These are phyloP conservation scores for Nasua narica DNA, from an alignment of 2,797 vertebrate species.

Conservation along the genomic window DNA sequence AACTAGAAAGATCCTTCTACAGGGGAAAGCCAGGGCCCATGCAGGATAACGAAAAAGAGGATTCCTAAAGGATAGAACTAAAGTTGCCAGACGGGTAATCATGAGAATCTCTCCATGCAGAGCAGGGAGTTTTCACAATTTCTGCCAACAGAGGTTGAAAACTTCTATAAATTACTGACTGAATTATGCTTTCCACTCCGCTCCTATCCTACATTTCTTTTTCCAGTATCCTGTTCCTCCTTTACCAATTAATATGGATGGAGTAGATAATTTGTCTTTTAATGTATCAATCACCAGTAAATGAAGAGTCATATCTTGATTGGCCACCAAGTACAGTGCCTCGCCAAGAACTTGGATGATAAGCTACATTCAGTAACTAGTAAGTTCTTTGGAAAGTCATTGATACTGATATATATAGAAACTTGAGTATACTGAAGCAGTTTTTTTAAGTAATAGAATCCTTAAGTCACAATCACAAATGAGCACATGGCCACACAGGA, in stretches of 20 bases:
- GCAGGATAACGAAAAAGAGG: not conserved
- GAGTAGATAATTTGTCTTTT: not conserved
- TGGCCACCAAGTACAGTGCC: not conserved
- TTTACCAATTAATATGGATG: not conserved
- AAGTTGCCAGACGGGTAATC: not conserved
- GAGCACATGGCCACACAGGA: not conserved
- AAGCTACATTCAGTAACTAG: not conserved
- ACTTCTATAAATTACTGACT: not conserved
- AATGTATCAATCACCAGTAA: not conserved
- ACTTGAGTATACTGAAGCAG: not conserved
- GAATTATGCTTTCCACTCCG: not conserved
- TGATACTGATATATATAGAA: not conserved
- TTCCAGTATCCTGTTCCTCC: not conserved
- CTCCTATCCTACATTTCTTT: accelerated
- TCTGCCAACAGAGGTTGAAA: not conserved
- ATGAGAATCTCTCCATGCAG: not conserved
- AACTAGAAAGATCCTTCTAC: not conserved
- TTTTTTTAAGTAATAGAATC: not conserved
- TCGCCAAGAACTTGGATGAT: not conserved
- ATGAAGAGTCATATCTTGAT: not conserved
- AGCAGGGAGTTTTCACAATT: not conserved
- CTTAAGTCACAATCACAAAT: not conserved
- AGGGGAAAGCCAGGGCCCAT: not conserved
- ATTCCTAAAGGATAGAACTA: not conserved
- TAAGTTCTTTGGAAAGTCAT: not conserved